These are phyloP conservation scores for Ecliptopera silaceata DNA, from an alignment of 2,888 invertebrate genomes.

Conservation along the genomic window DNA sequence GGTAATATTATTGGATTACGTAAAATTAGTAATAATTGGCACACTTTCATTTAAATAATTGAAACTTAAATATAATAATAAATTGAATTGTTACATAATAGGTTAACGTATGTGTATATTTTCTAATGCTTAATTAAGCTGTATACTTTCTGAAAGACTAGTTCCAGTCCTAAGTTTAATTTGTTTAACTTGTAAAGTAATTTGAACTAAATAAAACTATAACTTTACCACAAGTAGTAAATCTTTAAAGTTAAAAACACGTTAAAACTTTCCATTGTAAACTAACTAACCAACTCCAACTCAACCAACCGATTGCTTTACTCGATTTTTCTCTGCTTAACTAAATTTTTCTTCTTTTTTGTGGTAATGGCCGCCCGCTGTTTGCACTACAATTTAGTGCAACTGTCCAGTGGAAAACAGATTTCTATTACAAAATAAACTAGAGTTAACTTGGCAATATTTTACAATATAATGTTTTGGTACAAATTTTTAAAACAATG, in stretches of 20 bases:
- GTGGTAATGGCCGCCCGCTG: constrained; percentile 17
- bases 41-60: not conserved
- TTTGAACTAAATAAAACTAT: not conserved
- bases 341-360: constrained; percentile 13
- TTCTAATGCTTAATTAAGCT: too few species aligned
- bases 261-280: constrained; percentile 12
- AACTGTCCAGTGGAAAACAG: constrained; percentile 21
- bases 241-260: not conserved
- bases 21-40: constrained; percentile 1
- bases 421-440: constrained; percentile 8
- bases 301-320: constrained; percentile 15
- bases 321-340: constrained; percentile 6
- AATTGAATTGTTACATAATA: not conserved
- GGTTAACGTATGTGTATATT: too few species aligned
- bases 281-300: constrained; percentile 28
- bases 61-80: not conserved
- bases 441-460: too few species aligned
- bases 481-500: too few species aligned
- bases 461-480: too few species aligned
- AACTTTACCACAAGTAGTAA: not conserved
- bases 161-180: too few species aligned
- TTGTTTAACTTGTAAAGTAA: too few species aligned
- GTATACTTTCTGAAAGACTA: too few species aligned
- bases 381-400: constrained; percentile 21
- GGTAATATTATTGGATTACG: not conserved